Percentiles rank a stretch among this genome's conserved stretches.
Evolutionary conservation across 2,797 vertebrate species (phyloP).

Genomic region (Tiaroga cobitis): DNA sequence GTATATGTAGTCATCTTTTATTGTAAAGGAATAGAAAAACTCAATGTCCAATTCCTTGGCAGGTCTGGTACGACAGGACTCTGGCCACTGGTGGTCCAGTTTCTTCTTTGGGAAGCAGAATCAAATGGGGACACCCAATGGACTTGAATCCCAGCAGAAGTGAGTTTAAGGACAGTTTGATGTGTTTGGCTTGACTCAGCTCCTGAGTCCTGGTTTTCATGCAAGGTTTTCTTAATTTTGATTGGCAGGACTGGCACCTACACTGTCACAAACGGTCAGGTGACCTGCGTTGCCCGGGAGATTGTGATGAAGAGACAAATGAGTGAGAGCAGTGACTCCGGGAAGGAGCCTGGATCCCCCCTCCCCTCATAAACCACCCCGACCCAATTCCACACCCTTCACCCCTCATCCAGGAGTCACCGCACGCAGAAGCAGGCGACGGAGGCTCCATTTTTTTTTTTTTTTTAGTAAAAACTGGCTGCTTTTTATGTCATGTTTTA

Average conservation of each 20-base stretch:
- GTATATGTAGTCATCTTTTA: background rate
- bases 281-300: conserved; percentile 78
- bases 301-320: conserved; percentile 77
- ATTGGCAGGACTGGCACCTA: conserved; percentile 76
- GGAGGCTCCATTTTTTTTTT: conserved; percentile 53
- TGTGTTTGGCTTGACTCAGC: background rate
- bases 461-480: conserved; percentile 41
- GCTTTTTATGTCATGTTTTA: conserved; percentile 26
- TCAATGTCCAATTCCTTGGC: conserved; percentile 7
- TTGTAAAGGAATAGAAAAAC: background rate
- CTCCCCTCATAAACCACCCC: conserved; percentile 43
- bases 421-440: conserved; percentile 62
- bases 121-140: conserved; percentile 77
- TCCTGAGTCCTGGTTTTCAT: background rate
- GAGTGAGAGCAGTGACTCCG: conserved; percentile 74
- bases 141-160: conserved; percentile 83
- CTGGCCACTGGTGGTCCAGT: conserved; percentile 94
- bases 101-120: conserved; percentile 90
- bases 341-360: conserved; percentile 66
- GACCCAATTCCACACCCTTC: background rate
- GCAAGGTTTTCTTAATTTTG: conserved; percentile 1
- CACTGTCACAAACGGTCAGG: conserved; percentile 76
- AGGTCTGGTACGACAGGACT: conserved; percentile 92
- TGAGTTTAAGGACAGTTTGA: conserved; percentile 70
- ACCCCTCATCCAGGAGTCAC: conserved; percentile 55